Evolutionary conservation across 2,888 invertebrate species (phyloP).

Genomic region (Acronicta aceris): DNA sequence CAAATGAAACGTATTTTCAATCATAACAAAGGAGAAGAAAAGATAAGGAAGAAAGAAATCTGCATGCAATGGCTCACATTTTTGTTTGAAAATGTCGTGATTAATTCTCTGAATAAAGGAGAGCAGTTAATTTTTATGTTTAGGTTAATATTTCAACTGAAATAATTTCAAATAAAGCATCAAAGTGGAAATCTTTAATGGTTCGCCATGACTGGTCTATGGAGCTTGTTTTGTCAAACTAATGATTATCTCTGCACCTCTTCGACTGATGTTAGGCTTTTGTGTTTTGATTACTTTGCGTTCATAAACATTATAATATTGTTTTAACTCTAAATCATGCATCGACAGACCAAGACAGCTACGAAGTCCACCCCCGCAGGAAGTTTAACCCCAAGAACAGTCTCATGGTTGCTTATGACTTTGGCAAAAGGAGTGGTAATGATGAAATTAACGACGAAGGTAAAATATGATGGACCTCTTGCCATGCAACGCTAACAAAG

Average conservation of each 20-base stretch:
- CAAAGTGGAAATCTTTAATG: constrained; percentile 32
- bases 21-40: constrained; percentile 10
- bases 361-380: constrained; percentile 64
- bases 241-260: constrained; percentile 39
- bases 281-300: constrained; percentile 28
- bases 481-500: constrained; percentile 27
- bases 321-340: constrained; percentile 35
- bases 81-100: constrained; percentile 1
- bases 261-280: constrained; percentile 45
- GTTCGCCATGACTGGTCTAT: constrained; percentile 22
- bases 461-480: constrained; percentile 61
- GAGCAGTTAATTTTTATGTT: constrained; percentile 45
- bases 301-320: constrained; percentile 20
- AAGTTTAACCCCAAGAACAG: constrained; percentile 77
- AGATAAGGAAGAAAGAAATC: too few species aligned
- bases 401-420: constrained; percentile 77
- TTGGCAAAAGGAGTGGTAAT: constrained; percentile 80
- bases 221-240: constrained; percentile 17
- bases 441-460: constrained; percentile 77
- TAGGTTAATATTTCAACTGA: constrained; percentile 22
- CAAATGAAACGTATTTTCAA: constrained; percentile 25
- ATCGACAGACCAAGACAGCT: constrained; percentile 62
- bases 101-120: constrained; percentile 39
- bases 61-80: background rate
- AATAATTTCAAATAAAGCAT: constrained; percentile 16